A percentile compares a stretch with the other conserved stretches of the same genome.
phyloP scores from a whole-genome alignment of 2,888 invertebrate genomes.

The Latheticus oryzae region DNA sequence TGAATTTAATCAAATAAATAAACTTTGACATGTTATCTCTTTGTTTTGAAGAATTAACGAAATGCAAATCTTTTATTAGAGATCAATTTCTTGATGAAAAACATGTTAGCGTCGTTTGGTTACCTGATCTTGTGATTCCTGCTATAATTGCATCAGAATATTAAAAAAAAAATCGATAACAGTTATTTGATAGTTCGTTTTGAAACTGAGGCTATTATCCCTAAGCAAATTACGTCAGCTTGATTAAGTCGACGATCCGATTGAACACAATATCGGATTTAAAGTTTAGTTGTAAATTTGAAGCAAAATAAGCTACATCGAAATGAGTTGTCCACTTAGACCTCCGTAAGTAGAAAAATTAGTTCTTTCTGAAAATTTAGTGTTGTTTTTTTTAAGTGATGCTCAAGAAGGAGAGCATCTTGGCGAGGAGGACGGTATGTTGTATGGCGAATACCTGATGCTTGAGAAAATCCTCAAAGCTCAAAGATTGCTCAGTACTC shows the following conservation, averaged over 20 bases:
- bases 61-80: too few species aligned
- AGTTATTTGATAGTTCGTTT: conserved; percentile 30
- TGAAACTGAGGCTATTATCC: conserved; percentile 13
- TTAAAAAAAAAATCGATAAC: conserved; percentile 18
- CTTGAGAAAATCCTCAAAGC: conserved; percentile 87
- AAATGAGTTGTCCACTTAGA: conserved; percentile 58
- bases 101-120: too few species aligned
- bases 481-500: conserved; percentile 83
- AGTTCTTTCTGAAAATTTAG: conserved; percentile 3
- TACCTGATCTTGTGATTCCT: conserved; percentile 10
- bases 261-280: conserved; percentile 39
- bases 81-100: too few species aligned
- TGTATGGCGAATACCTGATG: conserved; percentile 92
- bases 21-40: too few species aligned
- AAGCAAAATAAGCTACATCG: conserved; percentile 49
- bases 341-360: conserved; percentile 50
- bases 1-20: too few species aligned
- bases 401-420: conserved; percentile 70
- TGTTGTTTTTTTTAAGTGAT: conserved; percentile 53
- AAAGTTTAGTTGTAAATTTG: conserved; percentile 51
- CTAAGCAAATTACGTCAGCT: conserved; percentile 37
- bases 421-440: conserved; percentile 81
- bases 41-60: too few species aligned
- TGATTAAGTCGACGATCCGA: conserved; percentile 39
- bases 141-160: conserved; percentile 27